Evolutionary conservation across 2,797 vertebrate species (phyloP), one percentile per base, ranked within the genome.

Genomic region (Mormyrus hasselquistii): DNA sequence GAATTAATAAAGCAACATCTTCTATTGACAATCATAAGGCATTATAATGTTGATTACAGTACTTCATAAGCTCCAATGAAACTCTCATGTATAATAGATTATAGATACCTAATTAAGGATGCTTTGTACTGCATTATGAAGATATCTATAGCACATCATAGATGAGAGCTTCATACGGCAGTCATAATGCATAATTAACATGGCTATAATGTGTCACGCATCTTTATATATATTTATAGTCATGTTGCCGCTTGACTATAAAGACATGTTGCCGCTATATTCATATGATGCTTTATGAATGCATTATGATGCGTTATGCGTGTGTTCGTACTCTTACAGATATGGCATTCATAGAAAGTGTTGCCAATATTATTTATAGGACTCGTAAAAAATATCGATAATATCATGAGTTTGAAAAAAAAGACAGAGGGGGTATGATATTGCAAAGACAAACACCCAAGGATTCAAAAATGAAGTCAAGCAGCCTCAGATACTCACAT

Each of bases 401-500:
- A 79, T 47, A 7, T 38, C 41, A 47, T 79, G 7, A 9, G 76
- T 41, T 79, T 19, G 76, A 79, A 55, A 55, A 25, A 86, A 19
- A 1, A 9, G 14, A 34, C 25, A 50, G 14, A 19, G 38, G n/a
- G 34, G 12, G 38, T 29, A 38, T 88, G 22, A 7, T 76, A 47
- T 55, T 79, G 29, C 10, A 19, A 50, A 10, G 9, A 57, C 7
- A 57, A 59, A 87, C 47, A 34, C 34, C 38, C 22, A 7, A 52
- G 6, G n/a, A 82, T 38, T 14, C 29, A 9, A 59, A 59, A 8
- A 4, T 7, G 2, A 10, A 49, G 29, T 76, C 2, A 53, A 4
- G 1, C 16, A 44, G 55, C 38, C 29, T 41, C 47, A 12, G 22
- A 34, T 85, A 94, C 98, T 97, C 94, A 99, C 98, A 99, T 98